Percentiles rank a stretch among this genome's conserved stretches.
These are phyloP conservation scores for Phyllopteryx taeniolatus DNA, from an alignment of 2,113 vertebrate species.

Conservation along the genomic window DNA sequence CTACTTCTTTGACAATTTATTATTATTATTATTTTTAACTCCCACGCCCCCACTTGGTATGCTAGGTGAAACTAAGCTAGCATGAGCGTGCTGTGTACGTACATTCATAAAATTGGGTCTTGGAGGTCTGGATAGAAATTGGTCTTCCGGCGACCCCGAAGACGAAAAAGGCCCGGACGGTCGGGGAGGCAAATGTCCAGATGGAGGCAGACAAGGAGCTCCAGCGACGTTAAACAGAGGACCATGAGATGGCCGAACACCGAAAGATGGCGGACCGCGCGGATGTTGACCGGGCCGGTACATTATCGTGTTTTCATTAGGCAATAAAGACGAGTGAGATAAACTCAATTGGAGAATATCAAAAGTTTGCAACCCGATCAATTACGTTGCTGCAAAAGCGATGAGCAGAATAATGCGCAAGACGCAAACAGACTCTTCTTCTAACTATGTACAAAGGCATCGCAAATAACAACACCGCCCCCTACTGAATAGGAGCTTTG, in stretches of 20 bases:
- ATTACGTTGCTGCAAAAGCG: background rate
- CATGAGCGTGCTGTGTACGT: conserved; percentile 31
- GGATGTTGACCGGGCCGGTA: conserved; percentile 17
- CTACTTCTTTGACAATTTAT: too few relatives aligned
- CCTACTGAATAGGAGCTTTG: background rate
- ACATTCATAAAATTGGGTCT: conserved; percentile 36
- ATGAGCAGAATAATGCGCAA: background rate
- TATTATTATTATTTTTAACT: too few relatives aligned
- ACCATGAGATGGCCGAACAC: background rate
- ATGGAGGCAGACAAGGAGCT: conserved; percentile 15
- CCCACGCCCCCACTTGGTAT: background rate
- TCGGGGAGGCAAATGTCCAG: conserved; percentile 9
- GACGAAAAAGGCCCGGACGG: conserved; percentile 17
- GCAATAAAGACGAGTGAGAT: too few relatives aligned
- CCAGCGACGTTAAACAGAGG: conserved; percentile 12
- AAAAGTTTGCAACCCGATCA: background rate
- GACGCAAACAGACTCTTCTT: background rate
- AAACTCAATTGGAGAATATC: background rate
- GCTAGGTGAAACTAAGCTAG: background rate
- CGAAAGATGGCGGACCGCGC: conserved; percentile 19
- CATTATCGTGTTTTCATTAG: conserved; percentile 26
- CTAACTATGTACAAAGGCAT: background rate
- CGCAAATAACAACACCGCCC: background rate
- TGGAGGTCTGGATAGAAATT: conserved; percentile 22
- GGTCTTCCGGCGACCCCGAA: background rate